Evolutionary conservation across 1,140 invertebrate genomes (phyloP), one percentile per base, ranked within the genome.

Genomic region (Drosophila sulfurigaster): DNA sequence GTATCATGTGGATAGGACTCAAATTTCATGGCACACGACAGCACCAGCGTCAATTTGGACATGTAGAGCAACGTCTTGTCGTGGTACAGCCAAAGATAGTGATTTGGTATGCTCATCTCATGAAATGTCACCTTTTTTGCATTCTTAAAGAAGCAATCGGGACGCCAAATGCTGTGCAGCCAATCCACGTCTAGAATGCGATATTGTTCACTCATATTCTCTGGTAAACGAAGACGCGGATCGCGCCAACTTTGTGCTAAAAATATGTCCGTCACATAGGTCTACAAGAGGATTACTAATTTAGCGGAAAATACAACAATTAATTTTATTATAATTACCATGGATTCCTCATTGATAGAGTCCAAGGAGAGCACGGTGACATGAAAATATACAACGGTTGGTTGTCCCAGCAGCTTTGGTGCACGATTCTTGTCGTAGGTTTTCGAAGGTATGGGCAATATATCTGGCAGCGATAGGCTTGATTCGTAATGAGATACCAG

Each of bases 81-180:
- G 90, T 97, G 96, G 91, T 98, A 98, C 45, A 98, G 92, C 97
- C 97, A 98, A 2, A 98, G 93, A 93, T 98, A 98, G 93, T 98
- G 97, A 93, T 98, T 98, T 0, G 97, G 97, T 92, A 98, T 97
- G 88, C 96, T 98, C 97, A 98, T 98, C 93, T 98, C 97, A 78
- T 98, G 97, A 81, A 98, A 98, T 1, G 97, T 98, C 25, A 98
- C 97, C 92, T 97, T 97, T 92, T 98, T 98, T 41, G 97, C 97
- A 92, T 98, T 98, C 93, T 98, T 98, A 91, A 98, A 98, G 93
- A 98, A 98, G 91, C 96, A 97, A 93, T 98, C 97, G 0, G 97
- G 97, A 63, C 97, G 94, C 97, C 97, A 98, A 91, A 98, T 98
- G 91, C 95, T 96, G 92, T 97, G 96, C 78, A 98, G 93, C 97